Percentiles rank a stretch among this genome's conserved stretches.
Evolutionary conservation across 2,888 invertebrate species (phyloP).

Genomic region (Aricia artaxerxes): DNA sequence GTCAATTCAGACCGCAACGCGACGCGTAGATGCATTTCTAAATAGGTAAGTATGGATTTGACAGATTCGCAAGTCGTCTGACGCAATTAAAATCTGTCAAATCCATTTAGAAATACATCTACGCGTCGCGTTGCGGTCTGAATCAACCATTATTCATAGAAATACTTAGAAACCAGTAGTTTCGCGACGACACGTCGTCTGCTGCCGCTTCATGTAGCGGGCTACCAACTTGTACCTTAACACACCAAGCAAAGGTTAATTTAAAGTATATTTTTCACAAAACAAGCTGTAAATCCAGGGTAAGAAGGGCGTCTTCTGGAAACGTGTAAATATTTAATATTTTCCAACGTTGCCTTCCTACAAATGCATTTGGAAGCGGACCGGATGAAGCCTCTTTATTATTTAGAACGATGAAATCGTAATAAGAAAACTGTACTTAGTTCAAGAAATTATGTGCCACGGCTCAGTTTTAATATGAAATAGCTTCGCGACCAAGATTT

Average conservation of each 20-base stretch:
- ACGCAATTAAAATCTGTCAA: too few species aligned
- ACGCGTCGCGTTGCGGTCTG: too few species aligned
- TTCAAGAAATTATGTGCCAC: not conserved
- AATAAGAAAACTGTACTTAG: slow-evolving; percentile 48
- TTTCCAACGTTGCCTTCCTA: slow-evolving; percentile 35
- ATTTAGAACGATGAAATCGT: slow-evolving; percentile 61
- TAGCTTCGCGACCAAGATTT: slow-evolving; percentile 1
- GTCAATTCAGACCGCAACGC: too few species aligned
- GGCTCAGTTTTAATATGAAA: slow-evolving; percentile 16
- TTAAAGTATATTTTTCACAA: not conserved
- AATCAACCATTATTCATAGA: too few species aligned
- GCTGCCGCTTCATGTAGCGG: too few species aligned
- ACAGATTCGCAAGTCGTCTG: too few species aligned
- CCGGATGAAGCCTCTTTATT: slow-evolving; percentile 48
- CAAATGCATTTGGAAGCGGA: slow-evolving; percentile 37
- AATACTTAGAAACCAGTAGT: too few species aligned
- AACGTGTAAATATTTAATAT: slow-evolving; percentile 32
- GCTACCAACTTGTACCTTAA: not conserved
- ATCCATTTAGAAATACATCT: too few species aligned
- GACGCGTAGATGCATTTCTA: too few species aligned
- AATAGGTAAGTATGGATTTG: too few species aligned
- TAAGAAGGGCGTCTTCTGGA: not conserved
- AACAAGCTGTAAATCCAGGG: not conserved
- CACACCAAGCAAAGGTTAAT: not conserved
- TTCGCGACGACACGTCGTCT: too few species aligned